These are phyloP conservation scores for Apostichopus parvimensis DNA, from an alignment of 35 echinoderm and acorn worm genomes.

Conservation along the genomic window DNA sequence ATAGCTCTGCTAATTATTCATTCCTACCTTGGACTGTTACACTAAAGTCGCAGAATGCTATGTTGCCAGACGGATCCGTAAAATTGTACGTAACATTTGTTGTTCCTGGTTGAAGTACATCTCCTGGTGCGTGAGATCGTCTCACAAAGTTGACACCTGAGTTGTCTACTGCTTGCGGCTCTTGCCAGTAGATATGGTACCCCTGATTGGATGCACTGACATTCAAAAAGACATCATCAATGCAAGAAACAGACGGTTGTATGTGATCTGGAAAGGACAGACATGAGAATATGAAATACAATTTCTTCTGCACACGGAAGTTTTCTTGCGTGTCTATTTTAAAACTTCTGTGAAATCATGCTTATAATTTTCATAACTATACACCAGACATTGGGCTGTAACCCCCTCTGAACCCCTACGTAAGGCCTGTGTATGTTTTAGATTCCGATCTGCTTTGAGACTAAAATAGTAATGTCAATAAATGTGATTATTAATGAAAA, in stretches of 20 bases:
- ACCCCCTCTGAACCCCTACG: too few relatives aligned
- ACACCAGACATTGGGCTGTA: too few relatives aligned
- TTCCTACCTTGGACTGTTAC: constrained; percentile 8
- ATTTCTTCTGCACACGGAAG: too few relatives aligned
- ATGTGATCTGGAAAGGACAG: background rate
- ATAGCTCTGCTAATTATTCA: too few relatives aligned
- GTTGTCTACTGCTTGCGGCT: background rate
- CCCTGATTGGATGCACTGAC: background rate
- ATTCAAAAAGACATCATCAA: background rate
- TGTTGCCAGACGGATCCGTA: background rate
- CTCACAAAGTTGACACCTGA: background rate
- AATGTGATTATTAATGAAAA: too few relatives aligned
- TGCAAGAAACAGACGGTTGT: background rate
- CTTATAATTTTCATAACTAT: too few relatives aligned
- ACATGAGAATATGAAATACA: too few relatives aligned
- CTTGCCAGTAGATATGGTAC: constrained; percentile 7
- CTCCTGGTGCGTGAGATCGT: constrained; percentile 22
- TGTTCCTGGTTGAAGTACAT: background rate
- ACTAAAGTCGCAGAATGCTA: background rate
- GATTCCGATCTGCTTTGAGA: too few relatives aligned
- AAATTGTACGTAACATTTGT: background rate
- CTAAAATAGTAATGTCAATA: too few relatives aligned
- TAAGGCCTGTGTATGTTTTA: too few relatives aligned
- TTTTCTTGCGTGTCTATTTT: too few relatives aligned
- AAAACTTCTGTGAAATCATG: too few relatives aligned